Conservation (phyloP, 2,113 vertebrate species). For the Austrofundulus limnaeus region DNA sequence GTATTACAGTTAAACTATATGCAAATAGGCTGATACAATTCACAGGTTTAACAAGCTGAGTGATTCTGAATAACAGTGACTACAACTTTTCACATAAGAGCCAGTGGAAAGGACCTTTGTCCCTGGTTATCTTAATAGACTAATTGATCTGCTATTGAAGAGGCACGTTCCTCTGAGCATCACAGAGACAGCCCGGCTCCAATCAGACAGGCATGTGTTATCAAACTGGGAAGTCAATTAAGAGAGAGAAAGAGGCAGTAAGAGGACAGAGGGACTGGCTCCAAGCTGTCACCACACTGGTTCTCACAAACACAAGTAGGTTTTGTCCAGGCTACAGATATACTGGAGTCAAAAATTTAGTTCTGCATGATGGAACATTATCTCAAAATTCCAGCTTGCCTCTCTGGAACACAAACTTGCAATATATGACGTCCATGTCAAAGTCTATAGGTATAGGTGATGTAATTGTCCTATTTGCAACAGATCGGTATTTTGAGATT, state of each 20-base stretch:
- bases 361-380: slow-evolving; percentile 46
- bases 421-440: slow-evolving; percentile 13
- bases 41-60: slow-evolving; percentile 5
- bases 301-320: slow-evolving; percentile 60
- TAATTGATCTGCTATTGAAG: slow-evolving; percentile 83
- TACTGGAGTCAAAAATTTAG: slow-evolving; percentile 58
- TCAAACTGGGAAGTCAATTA: slow-evolving; percentile 83
- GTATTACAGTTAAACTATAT: background rate
- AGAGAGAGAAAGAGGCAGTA: slow-evolving; percentile 52
- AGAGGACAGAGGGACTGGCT: slow-evolving; percentile 63
- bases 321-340: slow-evolving; percentile 64
- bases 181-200: slow-evolving; percentile 79
- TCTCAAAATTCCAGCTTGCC: slow-evolving; percentile 42
- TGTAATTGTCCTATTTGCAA: background rate
- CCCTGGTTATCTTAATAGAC: slow-evolving; percentile 79
- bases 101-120: slow-evolving; percentile 61
- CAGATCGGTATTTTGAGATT: background rate
- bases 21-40: background rate
- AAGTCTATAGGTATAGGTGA: slow-evolving; percentile 24
- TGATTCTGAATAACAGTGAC: slow-evolving; percentile 23
- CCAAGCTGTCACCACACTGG: slow-evolving; percentile 73
- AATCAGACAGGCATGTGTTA: slow-evolving; percentile 79
- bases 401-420: slow-evolving; percentile 24
- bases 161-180: slow-evolving; percentile 78
- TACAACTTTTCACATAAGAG: slow-evolving; percentile 53